These are phyloP conservation scores for Ctena decussata DNA, from an alignment of 2,888 invertebrate species.

Conservation along the genomic window DNA sequence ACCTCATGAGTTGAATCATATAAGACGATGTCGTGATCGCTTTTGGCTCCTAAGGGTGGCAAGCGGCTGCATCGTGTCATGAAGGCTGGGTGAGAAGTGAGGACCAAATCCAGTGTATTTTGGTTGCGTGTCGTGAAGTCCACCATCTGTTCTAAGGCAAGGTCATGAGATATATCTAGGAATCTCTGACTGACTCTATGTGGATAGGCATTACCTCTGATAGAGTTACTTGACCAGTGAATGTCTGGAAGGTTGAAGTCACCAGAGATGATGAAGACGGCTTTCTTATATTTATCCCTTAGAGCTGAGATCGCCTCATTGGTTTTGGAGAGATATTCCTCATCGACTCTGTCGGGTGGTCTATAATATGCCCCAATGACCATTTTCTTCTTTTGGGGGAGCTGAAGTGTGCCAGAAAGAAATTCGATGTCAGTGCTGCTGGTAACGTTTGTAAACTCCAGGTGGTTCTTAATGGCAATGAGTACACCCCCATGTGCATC, in stretches of 20 bases:
- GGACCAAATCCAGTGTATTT: not conserved
- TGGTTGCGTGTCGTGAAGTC: constrained; percentile 32
- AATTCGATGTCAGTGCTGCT: no score
- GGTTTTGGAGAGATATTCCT: not conserved
- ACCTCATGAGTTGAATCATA: not conserved
- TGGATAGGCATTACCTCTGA: constrained; percentile 10
- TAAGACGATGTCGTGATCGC: constrained; percentile 27
- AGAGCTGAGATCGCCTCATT: constrained; percentile 3
- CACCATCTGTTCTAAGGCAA: constrained; percentile 15
- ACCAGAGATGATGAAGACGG: not conserved
- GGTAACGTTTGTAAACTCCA: not conserved
- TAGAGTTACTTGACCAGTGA: constrained; percentile 20
- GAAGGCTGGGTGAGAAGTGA: constrained; percentile 10
- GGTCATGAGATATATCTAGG: constrained; percentile 26
- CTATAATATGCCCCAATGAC: not conserved
- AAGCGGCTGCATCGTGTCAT: constrained; percentile 23
- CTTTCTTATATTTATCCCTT: not conserved
- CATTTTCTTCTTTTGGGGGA: not conserved
- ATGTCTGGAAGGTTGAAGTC: constrained; percentile 43
- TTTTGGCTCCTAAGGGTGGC: constrained; percentile 12
- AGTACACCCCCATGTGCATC: not conserved
- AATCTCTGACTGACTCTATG: constrained; percentile 36
- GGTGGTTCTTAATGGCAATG: not conserved
- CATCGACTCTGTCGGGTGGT: not conserved
- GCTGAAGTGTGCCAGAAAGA: not conserved